Evolutionary conservation across 2,797 vertebrate species (phyloP).

Genomic region (Eptatretus atami): DNA sequence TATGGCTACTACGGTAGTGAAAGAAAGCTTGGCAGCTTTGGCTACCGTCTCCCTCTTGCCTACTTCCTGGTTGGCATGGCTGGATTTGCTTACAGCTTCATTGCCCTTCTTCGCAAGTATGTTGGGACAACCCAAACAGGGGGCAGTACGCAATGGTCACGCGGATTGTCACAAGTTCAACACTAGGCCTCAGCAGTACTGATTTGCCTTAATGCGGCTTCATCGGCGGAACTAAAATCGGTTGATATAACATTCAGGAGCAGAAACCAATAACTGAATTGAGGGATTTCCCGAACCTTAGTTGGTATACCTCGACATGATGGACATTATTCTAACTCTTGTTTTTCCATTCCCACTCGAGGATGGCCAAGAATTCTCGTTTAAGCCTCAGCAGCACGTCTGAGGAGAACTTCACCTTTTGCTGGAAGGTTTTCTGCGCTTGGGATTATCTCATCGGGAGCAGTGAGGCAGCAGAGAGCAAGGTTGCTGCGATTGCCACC

Average conservation of each 20-base stretch:
- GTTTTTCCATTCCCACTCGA: constrained; percentile 12
- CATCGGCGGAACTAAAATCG: too few relatives aligned
- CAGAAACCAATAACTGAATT: too few relatives aligned
- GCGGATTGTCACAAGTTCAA: too few relatives aligned
- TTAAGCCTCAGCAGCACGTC: constrained; percentile 62
- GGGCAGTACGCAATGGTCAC: too few relatives aligned
- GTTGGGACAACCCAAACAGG: not conserved
- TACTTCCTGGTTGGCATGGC: constrained; percentile 96
- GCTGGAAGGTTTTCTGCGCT: constrained; percentile 86
- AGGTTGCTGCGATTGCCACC: constrained; percentile 73
- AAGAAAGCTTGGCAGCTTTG: constrained; percentile 50
- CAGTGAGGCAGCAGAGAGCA: constrained; percentile 76
- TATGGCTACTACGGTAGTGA: constrained; percentile 67
- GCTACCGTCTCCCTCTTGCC: constrained; percentile 58
- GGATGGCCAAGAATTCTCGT: constrained; percentile 87
- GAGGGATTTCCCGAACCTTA: too few relatives aligned
- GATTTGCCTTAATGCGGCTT: too few relatives aligned
- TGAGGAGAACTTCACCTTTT: constrained; percentile 79
- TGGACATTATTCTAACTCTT: not conserved
- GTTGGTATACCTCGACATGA: too few relatives aligned
- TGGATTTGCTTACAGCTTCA: constrained; percentile 87
- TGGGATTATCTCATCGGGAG: constrained; percentile 97
- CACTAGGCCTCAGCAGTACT: too few relatives aligned
- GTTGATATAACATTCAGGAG: too few relatives aligned
- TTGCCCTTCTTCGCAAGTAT: constrained; percentile 76